phyloP scores from a whole-genome alignment of 2,797 vertebrate species.

The Phrynocephalus forsythii region DNA sequence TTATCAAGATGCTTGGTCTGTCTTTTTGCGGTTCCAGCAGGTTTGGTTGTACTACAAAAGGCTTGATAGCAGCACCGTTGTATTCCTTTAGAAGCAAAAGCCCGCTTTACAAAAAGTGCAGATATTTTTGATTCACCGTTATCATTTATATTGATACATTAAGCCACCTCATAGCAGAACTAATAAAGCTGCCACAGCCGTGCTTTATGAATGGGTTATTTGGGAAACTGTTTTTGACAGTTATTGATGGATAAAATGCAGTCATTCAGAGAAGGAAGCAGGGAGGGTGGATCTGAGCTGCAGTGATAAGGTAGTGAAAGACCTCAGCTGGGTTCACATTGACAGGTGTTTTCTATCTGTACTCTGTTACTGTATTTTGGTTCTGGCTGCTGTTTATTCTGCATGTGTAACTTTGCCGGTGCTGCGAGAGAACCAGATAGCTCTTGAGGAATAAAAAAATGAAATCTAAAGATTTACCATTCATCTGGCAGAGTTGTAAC shows the following conservation, averaged over 20 bases:
- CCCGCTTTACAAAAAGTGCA: conserved; percentile 5
- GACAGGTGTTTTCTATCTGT: conserved; percentile 13
- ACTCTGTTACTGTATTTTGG: neutral
- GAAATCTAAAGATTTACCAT: conserved; percentile 23
- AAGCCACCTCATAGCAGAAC: conserved; percentile 36
- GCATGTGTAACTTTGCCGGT: conserved; percentile 35
- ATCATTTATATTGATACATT: conserved; percentile 51
- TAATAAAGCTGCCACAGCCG: conserved; percentile 33
- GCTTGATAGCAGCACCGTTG: too few species aligned
- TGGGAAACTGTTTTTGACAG: conserved; percentile 51
- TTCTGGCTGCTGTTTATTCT: conserved; percentile 24
- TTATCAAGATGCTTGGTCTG: neutral
- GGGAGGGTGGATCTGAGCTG: conserved; percentile 32
- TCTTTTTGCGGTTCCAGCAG: neutral
- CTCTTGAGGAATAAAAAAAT: conserved; percentile 38
- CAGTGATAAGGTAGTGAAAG: conserved; percentile 26
- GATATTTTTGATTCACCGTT: conserved; percentile 52
- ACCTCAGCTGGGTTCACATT: conserved; percentile 32
- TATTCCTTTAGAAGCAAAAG: conserved; percentile 20
- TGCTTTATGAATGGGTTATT: conserved; percentile 45
- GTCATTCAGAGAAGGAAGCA: conserved; percentile 22
- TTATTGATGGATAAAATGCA: conserved; percentile 34
- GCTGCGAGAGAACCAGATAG: conserved; percentile 21
- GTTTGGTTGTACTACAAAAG: neutral
- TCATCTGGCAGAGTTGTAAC: conserved; percentile 50